Conservation (phyloP, 2,113 vertebrate genomes). For the Cheirogaleus medius region DNA sequence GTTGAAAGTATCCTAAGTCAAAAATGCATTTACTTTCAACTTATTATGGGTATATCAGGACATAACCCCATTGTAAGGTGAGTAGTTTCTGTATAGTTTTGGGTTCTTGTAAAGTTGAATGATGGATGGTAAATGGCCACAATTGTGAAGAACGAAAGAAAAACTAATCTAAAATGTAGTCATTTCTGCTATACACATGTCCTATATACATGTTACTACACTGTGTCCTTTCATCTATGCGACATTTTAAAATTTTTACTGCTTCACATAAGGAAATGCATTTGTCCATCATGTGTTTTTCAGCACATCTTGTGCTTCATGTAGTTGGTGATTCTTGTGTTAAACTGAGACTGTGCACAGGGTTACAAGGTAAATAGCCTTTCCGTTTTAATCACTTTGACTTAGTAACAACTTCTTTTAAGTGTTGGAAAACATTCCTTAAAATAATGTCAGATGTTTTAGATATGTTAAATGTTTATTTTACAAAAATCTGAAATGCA, state of each 20-base stretch:
- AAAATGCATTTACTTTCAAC: background rate
- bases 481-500: conserved; percentile 7
- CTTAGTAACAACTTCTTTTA: conserved; percentile 54
- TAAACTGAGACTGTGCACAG: conserved; percentile 35
- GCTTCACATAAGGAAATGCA: conserved; percentile 22
- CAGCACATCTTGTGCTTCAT: conserved; percentile 29
- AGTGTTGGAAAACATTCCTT: conserved; percentile 47
- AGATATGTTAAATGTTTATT: conserved; percentile 50
- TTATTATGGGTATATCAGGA: background rate
- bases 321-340: conserved; percentile 32
- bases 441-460: conserved; percentile 67
- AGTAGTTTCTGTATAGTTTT: background rate
- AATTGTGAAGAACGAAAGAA: conserved; percentile 24
- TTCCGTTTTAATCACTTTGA: conserved; percentile 60
- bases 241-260: conserved; percentile 46
- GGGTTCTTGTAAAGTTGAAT: background rate
- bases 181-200: conserved; percentile 13
- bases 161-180: conserved; percentile 46
- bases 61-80: background rate
- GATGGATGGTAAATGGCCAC: background rate
- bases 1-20: too few species aligned
- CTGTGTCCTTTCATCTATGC: conserved; percentile 47
- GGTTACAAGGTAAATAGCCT: conserved; percentile 49
- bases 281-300: conserved; percentile 38
- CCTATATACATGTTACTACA: background rate